Evolutionary conservation across 2,113 vertebrate genomes (phyloP).

Genomic region (Lagopus muta): DNA sequence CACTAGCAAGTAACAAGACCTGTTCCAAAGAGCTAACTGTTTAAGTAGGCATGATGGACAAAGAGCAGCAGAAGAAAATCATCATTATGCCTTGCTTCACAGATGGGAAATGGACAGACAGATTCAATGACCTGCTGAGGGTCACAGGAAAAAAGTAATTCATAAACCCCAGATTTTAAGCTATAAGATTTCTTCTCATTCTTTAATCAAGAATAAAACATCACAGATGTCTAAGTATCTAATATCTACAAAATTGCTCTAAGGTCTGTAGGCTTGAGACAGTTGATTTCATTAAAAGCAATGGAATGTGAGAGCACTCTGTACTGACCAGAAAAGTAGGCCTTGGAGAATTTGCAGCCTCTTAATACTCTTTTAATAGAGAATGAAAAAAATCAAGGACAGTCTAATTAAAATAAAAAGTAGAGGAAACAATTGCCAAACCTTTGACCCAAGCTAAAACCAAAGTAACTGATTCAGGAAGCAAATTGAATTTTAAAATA

Average conservation of each 20-base stretch:
- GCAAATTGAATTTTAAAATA: background rate
- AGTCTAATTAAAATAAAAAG: slow-evolving; percentile 11
- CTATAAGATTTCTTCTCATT: slow-evolving; percentile 30
- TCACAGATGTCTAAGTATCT: slow-evolving; percentile 23
- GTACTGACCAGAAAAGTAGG: slow-evolving; percentile 1
- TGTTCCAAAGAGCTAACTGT: slow-evolving; percentile 4
- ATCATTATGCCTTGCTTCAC: slow-evolving; percentile 44
- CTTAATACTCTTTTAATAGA: slow-evolving; percentile 18
- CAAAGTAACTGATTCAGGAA: background rate
- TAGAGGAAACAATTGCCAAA: background rate
- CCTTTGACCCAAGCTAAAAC: background rate
- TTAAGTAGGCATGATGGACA: slow-evolving; percentile 51
- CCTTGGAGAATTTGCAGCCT: background rate
- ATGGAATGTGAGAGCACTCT: background rate
- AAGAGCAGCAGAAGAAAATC: slow-evolving; percentile 39
- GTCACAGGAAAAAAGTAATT: slow-evolving; percentile 45
- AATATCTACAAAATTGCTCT: slow-evolving; percentile 47
- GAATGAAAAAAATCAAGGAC: background rate
- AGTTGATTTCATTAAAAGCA: slow-evolving; percentile 50
- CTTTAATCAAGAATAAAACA: slow-evolving; percentile 59
- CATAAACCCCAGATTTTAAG: slow-evolving; percentile 56
- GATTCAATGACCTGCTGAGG: slow-evolving; percentile 51
- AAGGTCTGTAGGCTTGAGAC: background rate
- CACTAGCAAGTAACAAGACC: background rate
- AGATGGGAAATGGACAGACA: slow-evolving; percentile 43